These are phyloP conservation scores for Nettapus auritus DNA, from an alignment of 2,113 vertebrate genomes.

Conservation along the genomic window DNA sequence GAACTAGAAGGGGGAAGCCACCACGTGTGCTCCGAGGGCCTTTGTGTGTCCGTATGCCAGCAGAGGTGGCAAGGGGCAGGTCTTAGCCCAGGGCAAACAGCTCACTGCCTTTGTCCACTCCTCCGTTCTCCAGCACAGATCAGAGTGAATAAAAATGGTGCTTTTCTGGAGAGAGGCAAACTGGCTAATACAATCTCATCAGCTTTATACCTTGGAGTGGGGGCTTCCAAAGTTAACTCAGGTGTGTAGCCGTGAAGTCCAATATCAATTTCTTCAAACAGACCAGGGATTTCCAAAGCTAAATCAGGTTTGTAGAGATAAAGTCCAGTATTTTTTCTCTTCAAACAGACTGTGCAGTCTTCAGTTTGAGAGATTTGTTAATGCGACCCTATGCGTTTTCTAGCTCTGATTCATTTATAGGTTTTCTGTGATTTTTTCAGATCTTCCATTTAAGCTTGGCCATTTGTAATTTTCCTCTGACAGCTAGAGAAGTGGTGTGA, in stretches of 20 bases:
- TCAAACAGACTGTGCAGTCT: neutral
- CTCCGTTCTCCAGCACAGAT: neutral
- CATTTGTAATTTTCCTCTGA: constrained; percentile 20
- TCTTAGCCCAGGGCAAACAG: neutral
- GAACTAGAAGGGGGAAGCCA: neutral
- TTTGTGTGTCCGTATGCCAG: neutral
- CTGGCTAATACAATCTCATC: neutral
- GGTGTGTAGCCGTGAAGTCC: neutral
- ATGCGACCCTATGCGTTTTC: neutral
- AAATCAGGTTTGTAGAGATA: neutral
- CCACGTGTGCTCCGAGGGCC: neutral
- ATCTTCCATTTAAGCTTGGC: neutral
- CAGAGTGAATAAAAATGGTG: neutral
- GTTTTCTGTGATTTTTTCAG: neutral
- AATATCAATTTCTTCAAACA: neutral
- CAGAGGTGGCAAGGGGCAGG: neutral
- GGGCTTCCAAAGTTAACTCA: neutral
- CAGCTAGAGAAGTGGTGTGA: neutral
- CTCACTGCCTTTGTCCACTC: neutral
- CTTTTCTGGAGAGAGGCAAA: neutral
- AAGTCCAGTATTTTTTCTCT: neutral
- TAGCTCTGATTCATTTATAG: neutral
- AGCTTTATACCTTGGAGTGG: neutral
- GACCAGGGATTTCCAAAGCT: neutral
- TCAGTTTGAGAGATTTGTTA: neutral